These are phyloP conservation scores for Edolisoma coerulescens DNA, from an alignment of 2,113 vertebrate species.

Conservation along the genomic window DNA sequence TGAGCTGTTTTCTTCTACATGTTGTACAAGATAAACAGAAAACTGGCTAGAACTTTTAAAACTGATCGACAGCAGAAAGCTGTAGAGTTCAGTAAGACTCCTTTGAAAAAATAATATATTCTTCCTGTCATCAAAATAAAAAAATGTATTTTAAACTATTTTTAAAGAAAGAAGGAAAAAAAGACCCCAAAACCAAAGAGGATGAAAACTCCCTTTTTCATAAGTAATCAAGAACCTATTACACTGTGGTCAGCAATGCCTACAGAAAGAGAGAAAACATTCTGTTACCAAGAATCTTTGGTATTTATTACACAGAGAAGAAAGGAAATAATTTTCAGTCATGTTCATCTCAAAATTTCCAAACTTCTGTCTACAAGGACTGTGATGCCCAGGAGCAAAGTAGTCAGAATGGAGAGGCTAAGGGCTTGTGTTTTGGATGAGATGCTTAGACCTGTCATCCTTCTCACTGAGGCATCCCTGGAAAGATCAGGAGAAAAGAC, in stretches of 20 bases:
- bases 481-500: conserved; percentile 45
- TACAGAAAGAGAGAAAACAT: not conserved
- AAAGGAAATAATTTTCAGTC: not conserved
- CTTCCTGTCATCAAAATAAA: not conserved
- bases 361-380: not conserved
- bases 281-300: not conserved
- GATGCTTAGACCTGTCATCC: not conserved
- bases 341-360: conserved; percentile 1
- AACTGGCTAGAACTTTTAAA: not conserved
- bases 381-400: not conserved
- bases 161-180: not conserved
- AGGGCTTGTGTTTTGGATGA: not conserved
- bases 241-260: not conserved
- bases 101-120: not conserved
- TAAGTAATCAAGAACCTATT: not conserved
- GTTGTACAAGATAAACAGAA: not conserved
- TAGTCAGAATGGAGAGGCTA: not conserved
- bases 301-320: not conserved
- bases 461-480: not conserved
- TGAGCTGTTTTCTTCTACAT: not conserved
- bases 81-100: not conserved
- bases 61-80: not conserved
- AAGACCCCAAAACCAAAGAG: not conserved
- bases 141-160: not conserved
- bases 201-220: not conserved